These are phyloP conservation scores for Synergus gifuensis DNA, from an alignment of 2,888 invertebrate species.

Conservation along the genomic window DNA sequence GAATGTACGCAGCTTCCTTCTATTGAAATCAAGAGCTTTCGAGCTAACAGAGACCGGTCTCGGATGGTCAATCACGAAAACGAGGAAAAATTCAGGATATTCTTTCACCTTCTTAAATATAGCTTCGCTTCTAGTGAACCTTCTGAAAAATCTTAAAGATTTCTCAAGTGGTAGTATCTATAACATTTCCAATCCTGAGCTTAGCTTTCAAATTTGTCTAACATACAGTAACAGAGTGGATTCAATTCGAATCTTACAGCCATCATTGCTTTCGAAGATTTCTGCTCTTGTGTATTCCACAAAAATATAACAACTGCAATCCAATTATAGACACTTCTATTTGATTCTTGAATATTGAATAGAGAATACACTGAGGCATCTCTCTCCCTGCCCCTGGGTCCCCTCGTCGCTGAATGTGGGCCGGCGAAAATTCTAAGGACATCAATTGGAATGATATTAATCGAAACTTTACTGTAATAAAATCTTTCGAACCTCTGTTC, in stretches of 20 bases:
- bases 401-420: too few species aligned
- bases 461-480: too few species aligned
- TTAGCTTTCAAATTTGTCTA: slow-evolving; percentile 4
- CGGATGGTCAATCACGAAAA: neutral
- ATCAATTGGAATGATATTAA: too few species aligned
- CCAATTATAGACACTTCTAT: neutral
- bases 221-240: neutral
- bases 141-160: slow-evolving; percentile 54
- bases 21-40: slow-evolving; percentile 30
- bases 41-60: neutral
- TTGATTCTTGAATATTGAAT: neutral
- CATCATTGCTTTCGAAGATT: neutral
- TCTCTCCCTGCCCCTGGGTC: too few species aligned
- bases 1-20: slow-evolving; percentile 21
- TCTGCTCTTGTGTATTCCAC: neutral
- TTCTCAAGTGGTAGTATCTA: slow-evolving; percentile 52
- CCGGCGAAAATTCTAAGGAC: too few species aligned
- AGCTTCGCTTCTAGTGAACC: slow-evolving; percentile 34
- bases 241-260: neutral
- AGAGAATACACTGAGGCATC: neutral
- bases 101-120: slow-evolving; percentile 25
- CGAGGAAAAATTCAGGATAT: slow-evolving; percentile 1
- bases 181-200: slow-evolving; percentile 18
- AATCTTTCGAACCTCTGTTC: too few species aligned
- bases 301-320: neutral